Evolutionary conservation across 2,113 vertebrate genomes (phyloP).

Genomic region (Opisthocomus hoazin): DNA sequence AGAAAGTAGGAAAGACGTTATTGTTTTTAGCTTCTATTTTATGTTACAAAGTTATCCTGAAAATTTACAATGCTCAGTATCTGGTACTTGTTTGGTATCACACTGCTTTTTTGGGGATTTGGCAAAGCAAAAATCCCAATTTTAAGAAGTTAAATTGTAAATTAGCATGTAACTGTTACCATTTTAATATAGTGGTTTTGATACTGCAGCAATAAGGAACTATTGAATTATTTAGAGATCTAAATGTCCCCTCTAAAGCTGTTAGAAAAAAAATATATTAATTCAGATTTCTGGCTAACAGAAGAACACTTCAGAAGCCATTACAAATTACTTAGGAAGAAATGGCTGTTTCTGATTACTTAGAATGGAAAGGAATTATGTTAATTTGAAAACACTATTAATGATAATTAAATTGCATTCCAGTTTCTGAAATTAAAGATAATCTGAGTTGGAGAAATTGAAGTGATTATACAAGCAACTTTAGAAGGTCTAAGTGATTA

Average conservation of each 20-base stretch:
- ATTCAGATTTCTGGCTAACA: background rate
- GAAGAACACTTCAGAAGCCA: background rate
- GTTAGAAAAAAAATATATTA: background rate
- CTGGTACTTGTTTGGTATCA: background rate
- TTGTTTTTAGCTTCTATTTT: background rate
- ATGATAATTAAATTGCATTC: background rate
- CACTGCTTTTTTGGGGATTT: background rate
- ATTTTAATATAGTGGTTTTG: background rate
- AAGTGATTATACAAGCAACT: background rate
- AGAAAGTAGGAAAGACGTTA: background rate
- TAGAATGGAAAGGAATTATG: background rate
- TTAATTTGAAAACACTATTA: background rate
- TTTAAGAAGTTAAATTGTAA: background rate
- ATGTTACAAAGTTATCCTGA: background rate
- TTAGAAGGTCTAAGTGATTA: background rate
- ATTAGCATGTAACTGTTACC: background rate
- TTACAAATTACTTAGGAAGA: background rate
- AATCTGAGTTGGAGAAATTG: background rate
- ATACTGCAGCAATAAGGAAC: background rate
- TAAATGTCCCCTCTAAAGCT: background rate
- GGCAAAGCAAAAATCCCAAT: background rate
- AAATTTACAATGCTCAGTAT: background rate
- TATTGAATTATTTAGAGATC: no score
- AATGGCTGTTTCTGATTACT: background rate
- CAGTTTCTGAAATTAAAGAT: background rate